A percentile compares a stretch with the other conserved stretches of the same genome.
These are phyloP conservation scores for Mus caroli DNA, from an alignment of 2,797 vertebrate species.

Conservation along the genomic window DNA sequence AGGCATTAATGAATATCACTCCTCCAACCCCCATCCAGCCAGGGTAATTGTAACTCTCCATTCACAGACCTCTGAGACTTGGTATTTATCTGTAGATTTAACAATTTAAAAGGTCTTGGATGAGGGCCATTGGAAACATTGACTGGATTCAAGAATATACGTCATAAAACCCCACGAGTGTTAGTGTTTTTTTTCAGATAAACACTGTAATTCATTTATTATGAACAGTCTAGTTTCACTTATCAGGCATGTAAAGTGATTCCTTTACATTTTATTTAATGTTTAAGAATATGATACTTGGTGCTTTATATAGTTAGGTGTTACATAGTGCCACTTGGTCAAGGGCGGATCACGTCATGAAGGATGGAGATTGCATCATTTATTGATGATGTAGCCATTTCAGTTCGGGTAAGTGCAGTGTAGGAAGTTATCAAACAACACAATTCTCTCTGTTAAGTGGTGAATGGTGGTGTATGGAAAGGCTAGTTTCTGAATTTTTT, in stretches of 20 bases:
- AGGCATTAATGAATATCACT: slow-evolving; percentile 4
- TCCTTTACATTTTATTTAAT: slow-evolving; percentile 56
- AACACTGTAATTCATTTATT: slow-evolving; percentile 38
- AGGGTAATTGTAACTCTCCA: slow-evolving; percentile 21
- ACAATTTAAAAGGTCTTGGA: slow-evolving; percentile 49
- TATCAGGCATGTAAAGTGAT: slow-evolving; percentile 2
- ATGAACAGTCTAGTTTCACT: slow-evolving; percentile 42
- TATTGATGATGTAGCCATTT: neutral
- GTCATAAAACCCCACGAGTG: neutral
- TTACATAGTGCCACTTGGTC: neutral
- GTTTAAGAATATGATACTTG: slow-evolving; percentile 16
- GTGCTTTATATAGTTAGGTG: neutral
- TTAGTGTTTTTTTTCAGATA: slow-evolving; percentile 51
- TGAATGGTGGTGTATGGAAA: slow-evolving; percentile 5
- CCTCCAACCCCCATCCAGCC: neutral
- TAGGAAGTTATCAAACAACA: neutral
- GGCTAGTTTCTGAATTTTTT: slow-evolving; percentile 40
- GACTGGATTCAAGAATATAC: slow-evolving; percentile 1
- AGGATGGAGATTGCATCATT: neutral
- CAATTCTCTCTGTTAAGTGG: neutral
- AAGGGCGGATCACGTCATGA: neutral
- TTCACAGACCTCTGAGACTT: slow-evolving; percentile 43
- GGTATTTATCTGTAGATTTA: slow-evolving; percentile 42
- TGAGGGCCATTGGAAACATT: slow-evolving; percentile 36
- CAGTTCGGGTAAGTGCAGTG: neutral